A percentile compares a stretch with the other conserved stretches of the same genome.
These are phyloP conservation scores for Drosophila dives DNA, from an alignment of 2,888 invertebrate species.

Conservation along the genomic window DNA sequence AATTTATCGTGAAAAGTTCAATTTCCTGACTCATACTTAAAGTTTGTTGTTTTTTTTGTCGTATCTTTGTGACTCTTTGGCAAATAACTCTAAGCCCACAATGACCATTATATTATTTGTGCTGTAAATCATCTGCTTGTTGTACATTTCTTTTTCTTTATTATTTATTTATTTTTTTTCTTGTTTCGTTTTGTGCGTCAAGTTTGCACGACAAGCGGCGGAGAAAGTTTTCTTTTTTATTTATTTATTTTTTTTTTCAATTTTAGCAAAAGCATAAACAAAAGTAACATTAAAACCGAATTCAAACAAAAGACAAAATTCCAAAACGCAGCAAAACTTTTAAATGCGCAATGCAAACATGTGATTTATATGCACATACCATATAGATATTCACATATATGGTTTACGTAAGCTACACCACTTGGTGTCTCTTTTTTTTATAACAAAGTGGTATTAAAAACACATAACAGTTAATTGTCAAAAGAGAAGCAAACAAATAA, in stretches of 20 bases:
- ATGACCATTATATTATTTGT: slow-evolving; percentile 66
- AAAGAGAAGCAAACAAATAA: slow-evolving; percentile 48
- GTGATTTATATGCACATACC: slow-evolving; percentile 42
- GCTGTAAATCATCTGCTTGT: slow-evolving; percentile 77
- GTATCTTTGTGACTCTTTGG: slow-evolving; percentile 37
- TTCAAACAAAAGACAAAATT: slow-evolving; percentile 60
- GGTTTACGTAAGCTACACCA: slow-evolving; percentile 58
- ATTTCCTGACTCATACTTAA: slow-evolving; percentile 61
- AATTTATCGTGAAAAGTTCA: slow-evolving; percentile 49
- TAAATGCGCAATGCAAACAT: slow-evolving; percentile 61
- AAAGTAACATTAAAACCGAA: slow-evolving; percentile 61
- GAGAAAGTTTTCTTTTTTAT: slow-evolving; percentile 71
- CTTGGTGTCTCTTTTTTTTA: slow-evolving; percentile 25
- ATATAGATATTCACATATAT: slow-evolving; percentile 3
- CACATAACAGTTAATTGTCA: slow-evolving; percentile 70
- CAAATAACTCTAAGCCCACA: slow-evolving; percentile 67
- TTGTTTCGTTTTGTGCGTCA: slow-evolving; percentile 65
- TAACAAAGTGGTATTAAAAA: slow-evolving; percentile 62
- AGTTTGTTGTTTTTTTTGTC: slow-evolving; percentile 6
- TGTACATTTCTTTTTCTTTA: slow-evolving; percentile 58
- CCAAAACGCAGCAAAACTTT: slow-evolving; percentile 67
- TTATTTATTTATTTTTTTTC: slow-evolving; percentile 28
- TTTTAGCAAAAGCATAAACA: slow-evolving; percentile 55
- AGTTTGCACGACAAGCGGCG: slow-evolving; percentile 73
- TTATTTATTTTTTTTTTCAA: slow-evolving; percentile 32